Base-by-base conservation (phyloP, 1,140 invertebrate genomes). In the Venustaconcha ellipsiformis region DNA sequence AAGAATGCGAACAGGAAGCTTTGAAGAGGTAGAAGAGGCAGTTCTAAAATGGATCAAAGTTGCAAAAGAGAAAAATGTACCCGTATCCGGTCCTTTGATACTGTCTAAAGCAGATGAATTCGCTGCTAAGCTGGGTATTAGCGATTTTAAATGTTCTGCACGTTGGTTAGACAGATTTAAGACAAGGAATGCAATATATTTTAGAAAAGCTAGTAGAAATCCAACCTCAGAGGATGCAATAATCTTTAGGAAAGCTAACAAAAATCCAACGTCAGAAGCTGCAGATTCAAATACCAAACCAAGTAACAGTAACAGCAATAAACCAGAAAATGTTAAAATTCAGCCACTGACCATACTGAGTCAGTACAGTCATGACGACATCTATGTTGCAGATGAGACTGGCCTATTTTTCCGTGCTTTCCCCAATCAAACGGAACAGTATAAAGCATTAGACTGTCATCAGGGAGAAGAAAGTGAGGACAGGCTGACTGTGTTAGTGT, bases 391-490 rank as follows among this genome's bases (percentile, higher is more conserved):
- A 1, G 81, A 83, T 62, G 80, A 81, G 58, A 83, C 78, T 5
- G 78, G 62, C 6, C 59, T 83, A 17, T 83, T 83, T 62, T 81
- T 67, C 60, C n/a, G 65, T 17, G 56, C 70, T 8, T 17, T 78
- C 13, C 78, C 79, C n/a, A 70, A 83, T 59, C 78, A 78, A 55
- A 81, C 67, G 0, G 23, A 76, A 1, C 72, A 76, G 5, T 81
- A 73, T 57, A 81, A 76, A 72, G n/a, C n/a, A 17, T 58, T 57
- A 14, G 17, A 58, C 20, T 80, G 73, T 65, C 70, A 78, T 58
- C 77, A 76, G 14, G 76, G 89, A 12, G 91, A 92, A 80, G 67
- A 84, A 37, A 88, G 81, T n/a, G 91, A 92, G 87, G 86, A 90
- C 70, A 79, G 90, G 63, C 74, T 92, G 15, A 48, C 37, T 48